A percentile compares a stretch with the other conserved stretches of the same genome.
phyloP scores from a whole-genome alignment of 1,140 invertebrate genomes.

The Zaprionus nigranus region DNA sequence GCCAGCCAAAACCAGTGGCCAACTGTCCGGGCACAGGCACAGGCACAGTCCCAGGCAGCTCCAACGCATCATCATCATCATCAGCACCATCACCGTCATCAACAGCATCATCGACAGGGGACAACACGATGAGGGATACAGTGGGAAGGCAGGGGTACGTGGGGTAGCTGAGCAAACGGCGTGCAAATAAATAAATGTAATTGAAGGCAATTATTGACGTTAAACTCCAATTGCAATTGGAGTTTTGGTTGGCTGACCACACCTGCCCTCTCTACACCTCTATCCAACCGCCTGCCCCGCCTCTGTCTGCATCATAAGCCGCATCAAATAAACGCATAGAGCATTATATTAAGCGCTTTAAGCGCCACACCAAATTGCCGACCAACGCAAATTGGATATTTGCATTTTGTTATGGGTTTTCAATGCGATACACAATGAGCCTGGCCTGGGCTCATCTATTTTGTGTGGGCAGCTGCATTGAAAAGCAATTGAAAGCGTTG shows the following conservation, averaged over 20 bases:
- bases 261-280: neutral
- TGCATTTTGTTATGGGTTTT: slow-evolving; percentile 38
- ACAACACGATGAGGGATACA: neutral
- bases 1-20: slow-evolving; percentile 57
- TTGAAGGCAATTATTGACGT: slow-evolving; percentile 80
- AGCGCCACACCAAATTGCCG: slow-evolving; percentile 29
- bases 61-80: slow-evolving; percentile 1
- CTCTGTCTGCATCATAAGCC: slow-evolving; percentile 13
- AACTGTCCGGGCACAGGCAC: slow-evolving; percentile 43
- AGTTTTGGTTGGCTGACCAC: slow-evolving; percentile 38
- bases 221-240: slow-evolving; percentile 65
- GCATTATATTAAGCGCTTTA: slow-evolving; percentile 41
- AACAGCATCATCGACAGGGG: slow-evolving; percentile 4
- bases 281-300: neutral
- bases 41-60: neutral
- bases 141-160: neutral
- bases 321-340: slow-evolving; percentile 24
- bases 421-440: slow-evolving; percentile 14
- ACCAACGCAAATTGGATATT: slow-evolving; percentile 43
- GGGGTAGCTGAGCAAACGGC: slow-evolving; percentile 40
- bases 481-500: neutral
- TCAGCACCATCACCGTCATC: neutral
- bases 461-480: slow-evolving; percentile 23
- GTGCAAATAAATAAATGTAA: slow-evolving; percentile 81
- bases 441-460: slow-evolving; percentile 21